Conservation (phyloP, 2,113 vertebrate species). For the Phalacrocorax carbo region DNA sequence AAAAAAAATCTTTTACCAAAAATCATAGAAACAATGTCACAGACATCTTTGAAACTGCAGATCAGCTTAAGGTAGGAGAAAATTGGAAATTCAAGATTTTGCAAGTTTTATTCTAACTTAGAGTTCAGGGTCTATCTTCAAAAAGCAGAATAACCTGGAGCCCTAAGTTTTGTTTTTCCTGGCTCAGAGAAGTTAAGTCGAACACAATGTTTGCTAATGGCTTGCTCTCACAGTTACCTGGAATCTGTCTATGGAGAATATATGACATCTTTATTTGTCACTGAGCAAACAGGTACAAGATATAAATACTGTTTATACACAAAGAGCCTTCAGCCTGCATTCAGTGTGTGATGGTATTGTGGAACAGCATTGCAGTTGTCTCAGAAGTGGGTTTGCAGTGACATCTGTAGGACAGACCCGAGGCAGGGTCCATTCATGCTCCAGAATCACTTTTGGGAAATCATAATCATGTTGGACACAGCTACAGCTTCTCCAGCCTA, state of each 20-base stretch:
- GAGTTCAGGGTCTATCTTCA: background rate
- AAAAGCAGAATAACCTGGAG: background rate
- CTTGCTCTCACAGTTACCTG: background rate
- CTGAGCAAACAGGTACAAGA: background rate
- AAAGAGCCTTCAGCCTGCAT: background rate
- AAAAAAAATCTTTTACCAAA: background rate
- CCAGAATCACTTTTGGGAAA: background rate
- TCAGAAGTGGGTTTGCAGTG: constrained; percentile 26
- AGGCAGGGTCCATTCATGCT: background rate
- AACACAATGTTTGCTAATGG: background rate
- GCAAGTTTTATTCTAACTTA: background rate
- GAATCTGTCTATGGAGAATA: background rate
- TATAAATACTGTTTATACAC: background rate
- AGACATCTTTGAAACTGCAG: background rate
- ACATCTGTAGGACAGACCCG: constrained; percentile 44
- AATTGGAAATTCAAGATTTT: background rate
- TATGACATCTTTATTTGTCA: background rate
- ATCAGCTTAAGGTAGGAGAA: background rate
- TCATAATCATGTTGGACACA: background rate
- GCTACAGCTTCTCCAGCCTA: background rate
- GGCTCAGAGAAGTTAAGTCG: background rate
- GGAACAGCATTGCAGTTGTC: background rate
- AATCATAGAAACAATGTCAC: background rate
- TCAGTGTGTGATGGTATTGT: fast-evolving
- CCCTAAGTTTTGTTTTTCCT: background rate